Evolutionary conservation across 2,113 vertebrate genomes (phyloP).

Genomic region (Eolophus roseicapilla): DNA sequence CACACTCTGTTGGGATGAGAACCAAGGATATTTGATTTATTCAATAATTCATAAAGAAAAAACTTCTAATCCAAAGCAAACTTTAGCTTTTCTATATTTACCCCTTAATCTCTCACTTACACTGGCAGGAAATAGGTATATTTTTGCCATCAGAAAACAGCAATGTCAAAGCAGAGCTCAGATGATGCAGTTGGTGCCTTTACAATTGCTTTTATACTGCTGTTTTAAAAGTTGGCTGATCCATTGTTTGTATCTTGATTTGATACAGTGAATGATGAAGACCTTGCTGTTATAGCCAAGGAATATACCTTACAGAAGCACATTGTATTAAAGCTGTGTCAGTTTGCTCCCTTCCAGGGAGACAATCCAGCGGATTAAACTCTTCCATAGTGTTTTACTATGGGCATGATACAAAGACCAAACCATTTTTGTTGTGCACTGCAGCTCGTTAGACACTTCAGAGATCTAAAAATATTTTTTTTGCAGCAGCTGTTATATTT

Average conservation of each 20-base stretch:
- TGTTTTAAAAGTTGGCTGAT: conserved; percentile 48
- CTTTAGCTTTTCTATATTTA: conserved; percentile 70
- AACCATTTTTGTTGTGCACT: conserved; percentile 58
- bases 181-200: conserved; percentile 54
- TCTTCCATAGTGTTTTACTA: not conserved
- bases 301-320: not conserved
- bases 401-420: conserved; percentile 47
- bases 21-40: conserved; percentile 70
- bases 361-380: conserved; percentile 30
- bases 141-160: conserved; percentile 68
- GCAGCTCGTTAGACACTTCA: conserved; percentile 63
- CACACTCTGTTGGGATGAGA: conserved; percentile 66
- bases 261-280: conserved; percentile 14
- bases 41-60: conserved; percentile 72
- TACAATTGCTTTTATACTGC: conserved; percentile 60
- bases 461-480: conserved; percentile 71
- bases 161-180: conserved; percentile 61
- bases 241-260: conserved; percentile 55
- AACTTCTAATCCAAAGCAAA: conserved; percentile 70
- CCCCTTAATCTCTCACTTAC: conserved; percentile 65
- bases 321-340: not conserved
- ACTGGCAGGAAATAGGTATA: conserved; percentile 64
- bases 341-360: not conserved
- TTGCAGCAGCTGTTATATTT: conserved; percentile 71
- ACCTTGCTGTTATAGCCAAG: not conserved